These are phyloP conservation scores for Leptopilina clavipes DNA, from an alignment of 1,140 invertebrate species.

Conservation along the genomic window DNA sequence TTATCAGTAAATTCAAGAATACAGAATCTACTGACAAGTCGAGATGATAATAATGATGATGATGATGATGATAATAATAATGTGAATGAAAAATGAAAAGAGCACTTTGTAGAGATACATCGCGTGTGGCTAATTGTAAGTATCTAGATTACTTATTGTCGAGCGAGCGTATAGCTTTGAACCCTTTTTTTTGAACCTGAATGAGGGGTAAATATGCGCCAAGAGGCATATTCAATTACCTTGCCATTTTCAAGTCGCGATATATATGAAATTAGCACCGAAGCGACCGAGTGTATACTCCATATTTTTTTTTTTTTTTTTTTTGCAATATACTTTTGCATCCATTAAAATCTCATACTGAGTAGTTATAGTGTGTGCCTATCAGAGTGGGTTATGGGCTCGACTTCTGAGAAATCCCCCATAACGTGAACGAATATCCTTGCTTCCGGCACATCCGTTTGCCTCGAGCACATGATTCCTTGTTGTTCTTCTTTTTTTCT, in stretches of 20 bases:
- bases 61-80: not conserved
- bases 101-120: not conserved
- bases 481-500: not conserved
- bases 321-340: not conserved
- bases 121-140: slow-evolving; percentile 3
- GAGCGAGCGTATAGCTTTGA: not conserved
- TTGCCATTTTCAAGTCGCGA: slow-evolving; percentile 24
- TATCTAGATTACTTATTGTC: not conserved
- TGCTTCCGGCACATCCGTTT: slow-evolving; percentile 33
- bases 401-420: slow-evolving; percentile 20
- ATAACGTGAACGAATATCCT: slow-evolving; percentile 27
- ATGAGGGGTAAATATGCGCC: slow-evolving; percentile 20
- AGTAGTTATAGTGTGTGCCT: not conserved
- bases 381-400: slow-evolving; percentile 4
- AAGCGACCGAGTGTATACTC: not conserved
- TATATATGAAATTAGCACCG: slow-evolving; percentile 23
- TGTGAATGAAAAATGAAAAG: not conserved
- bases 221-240: slow-evolving; percentile 29
- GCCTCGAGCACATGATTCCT: slow-evolving; percentile 24
- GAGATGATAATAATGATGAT: too few relatives aligned
- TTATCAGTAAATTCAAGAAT: too few relatives aligned
- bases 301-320: not conserved
- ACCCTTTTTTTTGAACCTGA: not conserved
- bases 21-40: too few relatives aligned
- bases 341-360: slow-evolving; percentile 33